phyloP scores from a whole-genome alignment of 2,797 vertebrate genomes.

The Streptopelia turtur region DNA sequence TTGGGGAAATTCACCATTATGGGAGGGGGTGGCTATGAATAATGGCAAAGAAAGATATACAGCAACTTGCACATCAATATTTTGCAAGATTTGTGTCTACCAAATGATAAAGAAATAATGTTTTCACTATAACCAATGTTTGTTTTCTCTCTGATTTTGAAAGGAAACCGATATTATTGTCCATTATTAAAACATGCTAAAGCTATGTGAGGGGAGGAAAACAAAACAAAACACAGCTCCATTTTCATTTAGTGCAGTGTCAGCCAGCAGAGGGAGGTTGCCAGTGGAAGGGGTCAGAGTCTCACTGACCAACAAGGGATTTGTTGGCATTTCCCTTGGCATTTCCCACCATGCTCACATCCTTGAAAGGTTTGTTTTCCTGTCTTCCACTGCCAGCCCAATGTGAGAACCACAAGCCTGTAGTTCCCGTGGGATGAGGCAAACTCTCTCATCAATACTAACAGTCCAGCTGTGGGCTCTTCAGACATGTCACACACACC shows the following conservation, averaged over 20 bases:
- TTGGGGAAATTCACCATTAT: slow-evolving; percentile 36
- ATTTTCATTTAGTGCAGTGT: not conserved
- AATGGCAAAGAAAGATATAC: slow-evolving; percentile 44
- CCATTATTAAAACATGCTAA: not conserved
- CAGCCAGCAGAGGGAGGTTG: not conserved
- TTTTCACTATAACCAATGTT: slow-evolving; percentile 60
- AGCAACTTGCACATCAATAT: slow-evolving; percentile 59
- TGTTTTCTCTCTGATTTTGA: slow-evolving; percentile 17
- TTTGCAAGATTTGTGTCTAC: slow-evolving; percentile 57
- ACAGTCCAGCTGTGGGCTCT: not conserved
- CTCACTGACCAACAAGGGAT: not conserved
- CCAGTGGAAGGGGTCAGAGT: not conserved
- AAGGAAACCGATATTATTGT: not conserved
- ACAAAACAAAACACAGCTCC: not conserved
- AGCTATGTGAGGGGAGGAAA: not conserved
- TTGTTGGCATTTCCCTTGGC: no score
- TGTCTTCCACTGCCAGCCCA: not conserved
- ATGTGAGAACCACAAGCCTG: not conserved
- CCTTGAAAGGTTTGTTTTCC: not conserved
- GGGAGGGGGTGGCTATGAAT: slow-evolving; percentile 34
- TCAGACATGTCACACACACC: not conserved
- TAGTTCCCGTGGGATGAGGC: not conserved
- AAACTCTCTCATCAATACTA: not conserved
- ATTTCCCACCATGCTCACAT: not conserved
- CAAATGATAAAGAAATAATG: slow-evolving; percentile 45